A percentile compares a stretch with the other conserved stretches of the same genome.
Evolutionary conservation across 2,113 vertebrate genomes (phyloP).

Genomic region (Aegotheles bennettii): DNA sequence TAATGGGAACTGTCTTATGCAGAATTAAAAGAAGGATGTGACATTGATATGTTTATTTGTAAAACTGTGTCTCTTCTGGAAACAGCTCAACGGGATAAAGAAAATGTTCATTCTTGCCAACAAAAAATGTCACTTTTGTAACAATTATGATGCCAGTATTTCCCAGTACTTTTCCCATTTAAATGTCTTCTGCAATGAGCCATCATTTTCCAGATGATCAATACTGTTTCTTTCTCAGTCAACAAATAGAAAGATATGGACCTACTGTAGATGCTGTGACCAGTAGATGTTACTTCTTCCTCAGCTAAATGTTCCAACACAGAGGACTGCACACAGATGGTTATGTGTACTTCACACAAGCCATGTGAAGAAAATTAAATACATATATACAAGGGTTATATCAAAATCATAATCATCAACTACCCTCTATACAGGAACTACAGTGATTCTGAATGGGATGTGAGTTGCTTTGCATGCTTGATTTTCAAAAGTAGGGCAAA

Average conservation of each 20-base stretch:
- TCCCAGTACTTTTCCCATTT: not conserved
- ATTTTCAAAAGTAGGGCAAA: not conserved
- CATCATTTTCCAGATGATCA: not conserved
- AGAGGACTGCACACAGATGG: not conserved
- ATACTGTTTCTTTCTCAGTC: not conserved
- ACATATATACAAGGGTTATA: not conserved
- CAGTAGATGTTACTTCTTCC: not conserved
- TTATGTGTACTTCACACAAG: not conserved
- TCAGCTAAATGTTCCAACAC: accelerated
- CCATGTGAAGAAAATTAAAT: accelerated
- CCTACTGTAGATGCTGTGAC: not conserved
- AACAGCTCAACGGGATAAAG: not conserved
- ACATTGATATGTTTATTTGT: not conserved
- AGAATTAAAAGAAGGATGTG: not conserved
- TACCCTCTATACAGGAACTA: not conserved
- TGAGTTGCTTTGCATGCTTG: not conserved
- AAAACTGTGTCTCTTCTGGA: not conserved
- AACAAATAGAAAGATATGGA: not conserved
- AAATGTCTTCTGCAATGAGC: accelerated
- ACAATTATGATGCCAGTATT: not conserved
- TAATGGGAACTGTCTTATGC: not conserved
- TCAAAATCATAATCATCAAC: not conserved
- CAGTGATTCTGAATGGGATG: not conserved
- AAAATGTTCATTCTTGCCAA: not conserved
- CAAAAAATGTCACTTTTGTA: not conserved